Conservation (phyloP, 2,797 vertebrate genomes). For the Scleropages formosus region DNA sequence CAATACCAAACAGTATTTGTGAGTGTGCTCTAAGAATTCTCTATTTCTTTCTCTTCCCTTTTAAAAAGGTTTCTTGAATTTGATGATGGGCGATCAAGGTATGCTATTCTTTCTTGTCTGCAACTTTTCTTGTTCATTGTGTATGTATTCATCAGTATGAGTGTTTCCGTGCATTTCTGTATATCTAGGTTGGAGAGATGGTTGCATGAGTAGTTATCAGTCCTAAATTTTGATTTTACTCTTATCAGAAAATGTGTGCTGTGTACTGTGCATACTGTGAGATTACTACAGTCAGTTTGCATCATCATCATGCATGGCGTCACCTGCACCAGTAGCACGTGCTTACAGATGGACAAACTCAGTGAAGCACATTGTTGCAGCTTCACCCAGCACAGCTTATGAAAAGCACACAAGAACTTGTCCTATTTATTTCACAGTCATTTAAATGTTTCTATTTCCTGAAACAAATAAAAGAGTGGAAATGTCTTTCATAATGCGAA, state of each 20-base stretch:
- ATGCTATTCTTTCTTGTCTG: conserved; percentile 59
- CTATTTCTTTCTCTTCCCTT: conserved; percentile 53
- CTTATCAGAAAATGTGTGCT: too few relatives aligned
- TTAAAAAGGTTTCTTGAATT: conserved; percentile 87
- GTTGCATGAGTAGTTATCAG: not conserved
- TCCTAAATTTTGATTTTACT: too few relatives aligned
- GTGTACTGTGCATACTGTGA: too few relatives aligned
- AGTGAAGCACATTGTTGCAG: too few relatives aligned
- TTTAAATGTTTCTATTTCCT: not conserved
- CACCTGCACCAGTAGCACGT: too few relatives aligned
- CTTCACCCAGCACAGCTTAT: not conserved
- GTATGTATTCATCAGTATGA: not conserved
- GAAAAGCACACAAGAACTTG: not conserved
- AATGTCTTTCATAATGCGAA: not conserved
- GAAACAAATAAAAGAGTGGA: not conserved
- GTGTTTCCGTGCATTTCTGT: conserved; percentile 49
- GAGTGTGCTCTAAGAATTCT: conserved; percentile 60
- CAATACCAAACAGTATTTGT: conserved; percentile 71
- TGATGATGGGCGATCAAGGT: conserved; percentile 98
- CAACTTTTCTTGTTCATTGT: conserved; percentile 51
- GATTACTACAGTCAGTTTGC: too few relatives aligned
- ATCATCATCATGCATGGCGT: too few relatives aligned
- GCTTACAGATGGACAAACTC: too few relatives aligned
- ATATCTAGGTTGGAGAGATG: conserved; percentile 24
- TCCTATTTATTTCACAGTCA: not conserved